Evolutionary conservation across 1,140 invertebrate genomes (phyloP).

Genomic region (Drosophila ananassae): DNA sequence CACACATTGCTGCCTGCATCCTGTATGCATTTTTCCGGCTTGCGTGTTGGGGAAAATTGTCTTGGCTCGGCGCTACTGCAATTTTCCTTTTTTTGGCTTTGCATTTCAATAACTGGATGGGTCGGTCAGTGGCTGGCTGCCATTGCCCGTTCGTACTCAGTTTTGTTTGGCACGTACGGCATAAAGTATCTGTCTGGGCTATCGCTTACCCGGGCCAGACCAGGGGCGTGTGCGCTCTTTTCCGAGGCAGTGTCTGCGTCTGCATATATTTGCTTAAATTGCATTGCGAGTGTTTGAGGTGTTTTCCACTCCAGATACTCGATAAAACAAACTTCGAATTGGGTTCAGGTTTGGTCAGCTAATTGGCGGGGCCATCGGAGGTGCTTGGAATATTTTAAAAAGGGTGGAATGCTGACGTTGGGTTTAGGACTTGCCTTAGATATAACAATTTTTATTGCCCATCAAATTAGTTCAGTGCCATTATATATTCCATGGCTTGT

Average conservation of each 20-base stretch:
- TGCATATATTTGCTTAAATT: constrained; percentile 79
- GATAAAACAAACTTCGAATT: constrained; percentile 41
- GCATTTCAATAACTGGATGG: constrained; percentile 70
- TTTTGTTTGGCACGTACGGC: constrained; percentile 66
- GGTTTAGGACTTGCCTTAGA: background rate
- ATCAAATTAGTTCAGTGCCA: background rate
- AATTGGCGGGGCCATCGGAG: constrained; percentile 31
- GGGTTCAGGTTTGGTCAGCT: constrained; percentile 30
- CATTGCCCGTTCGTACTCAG: constrained; percentile 13
- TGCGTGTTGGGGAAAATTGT: constrained; percentile 58
- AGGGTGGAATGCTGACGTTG: background rate
- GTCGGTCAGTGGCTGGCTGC: constrained; percentile 41
- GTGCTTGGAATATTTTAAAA: constrained; percentile 23
- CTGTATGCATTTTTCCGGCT: constrained; percentile 11
- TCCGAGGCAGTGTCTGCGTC: constrained; percentile 54
- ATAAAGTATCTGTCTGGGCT: constrained; percentile 66
- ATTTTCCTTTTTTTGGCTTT: constrained; percentile 46
- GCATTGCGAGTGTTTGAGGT: constrained; percentile 42
- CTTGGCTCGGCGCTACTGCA: constrained; percentile 55
- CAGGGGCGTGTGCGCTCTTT: constrained; percentile 31
- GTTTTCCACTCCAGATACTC: constrained; percentile 35
- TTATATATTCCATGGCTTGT: constrained; percentile 10
- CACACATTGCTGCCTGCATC: constrained; percentile 47
- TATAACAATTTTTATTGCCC: background rate
- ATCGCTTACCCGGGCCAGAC: constrained; percentile 45